phyloP scores from a whole-genome alignment of 1,140 invertebrate species.

The Schlechtendalia chinensis region DNA sequence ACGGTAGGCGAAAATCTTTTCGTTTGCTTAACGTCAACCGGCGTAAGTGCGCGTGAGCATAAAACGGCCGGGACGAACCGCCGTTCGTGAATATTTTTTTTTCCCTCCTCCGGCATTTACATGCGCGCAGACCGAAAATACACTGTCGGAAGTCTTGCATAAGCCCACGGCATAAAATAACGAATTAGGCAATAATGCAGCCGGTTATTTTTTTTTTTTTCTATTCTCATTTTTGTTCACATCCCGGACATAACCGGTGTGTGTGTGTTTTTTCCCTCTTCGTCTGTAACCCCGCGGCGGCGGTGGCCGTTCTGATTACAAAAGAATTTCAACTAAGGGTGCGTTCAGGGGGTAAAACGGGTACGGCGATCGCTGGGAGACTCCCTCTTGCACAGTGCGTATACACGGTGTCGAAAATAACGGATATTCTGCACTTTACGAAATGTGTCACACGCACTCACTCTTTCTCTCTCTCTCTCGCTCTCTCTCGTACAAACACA shows the following conservation, averaged over 20 bases:
- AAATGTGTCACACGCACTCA: slow-evolving; percentile 45
- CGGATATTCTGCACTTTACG: slow-evolving; percentile 48
- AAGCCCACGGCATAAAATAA: slow-evolving; percentile 40
- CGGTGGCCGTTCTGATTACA: slow-evolving; percentile 35
- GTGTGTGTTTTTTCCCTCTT: neutral
- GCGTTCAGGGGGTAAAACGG: slow-evolving; percentile 23
- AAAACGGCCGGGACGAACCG: neutral
- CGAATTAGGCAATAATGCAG: slow-evolving; percentile 48
- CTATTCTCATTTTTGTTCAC: slow-evolving; percentile 35
- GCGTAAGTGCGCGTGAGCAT: neutral
- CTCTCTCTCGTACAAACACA: neutral
- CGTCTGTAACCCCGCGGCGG: slow-evolving; percentile 22
- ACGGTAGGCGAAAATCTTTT: too few species aligned
- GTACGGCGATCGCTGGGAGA: neutral
- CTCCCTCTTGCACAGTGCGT: slow-evolving; percentile 20
- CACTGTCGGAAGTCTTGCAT: slow-evolving; percentile 31
- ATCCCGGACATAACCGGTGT: slow-evolving; percentile 40
- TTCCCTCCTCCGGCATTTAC: neutral
- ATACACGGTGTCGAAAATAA: slow-evolving; percentile 42
- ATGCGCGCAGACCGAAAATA: neutral
- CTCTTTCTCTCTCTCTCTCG: neutral
- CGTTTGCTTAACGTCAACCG: too few species aligned
- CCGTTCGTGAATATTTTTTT: too few species aligned
- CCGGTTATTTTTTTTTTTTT: neutral
- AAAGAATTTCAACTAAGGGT: slow-evolving; percentile 26